Evolutionary conservation across 2,797 vertebrate species (phyloP).

Genomic region (Oryzias dopingdopingensis): DNA sequence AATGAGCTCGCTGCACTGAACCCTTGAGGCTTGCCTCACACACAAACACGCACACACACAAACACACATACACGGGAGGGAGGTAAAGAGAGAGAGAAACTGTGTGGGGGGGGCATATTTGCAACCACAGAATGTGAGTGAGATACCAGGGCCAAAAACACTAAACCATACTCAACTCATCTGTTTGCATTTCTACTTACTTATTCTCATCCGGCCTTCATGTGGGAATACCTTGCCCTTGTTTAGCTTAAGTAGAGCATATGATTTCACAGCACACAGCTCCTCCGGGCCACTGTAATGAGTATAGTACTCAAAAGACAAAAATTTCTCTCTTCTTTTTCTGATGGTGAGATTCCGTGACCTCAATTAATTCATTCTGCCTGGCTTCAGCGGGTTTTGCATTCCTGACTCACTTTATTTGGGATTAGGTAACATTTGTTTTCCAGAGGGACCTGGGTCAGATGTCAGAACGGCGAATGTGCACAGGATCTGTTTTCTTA

Average conservation of each 20-base stretch:
- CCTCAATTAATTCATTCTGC: conserved; percentile 56
- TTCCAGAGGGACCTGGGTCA: conserved; percentile 27
- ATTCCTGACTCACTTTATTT: conserved; percentile 38
- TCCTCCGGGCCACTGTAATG: conserved; percentile 71
- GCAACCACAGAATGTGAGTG: conserved; percentile 55
- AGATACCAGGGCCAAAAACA: conserved; percentile 55
- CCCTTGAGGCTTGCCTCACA: conserved; percentile 68
- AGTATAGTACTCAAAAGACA: conserved; percentile 71
- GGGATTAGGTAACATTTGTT: conserved; percentile 44
- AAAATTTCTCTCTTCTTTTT: conserved; percentile 54
- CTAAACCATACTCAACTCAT: conserved; percentile 56
- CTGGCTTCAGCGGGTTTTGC: conserved; percentile 22
- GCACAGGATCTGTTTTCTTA: conserved; percentile 23
- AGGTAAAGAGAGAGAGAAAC: conserved; percentile 12
- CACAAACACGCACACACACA: conserved; percentile 29
- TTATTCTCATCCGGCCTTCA: conserved; percentile 70
- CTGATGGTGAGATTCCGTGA: conserved; percentile 58
- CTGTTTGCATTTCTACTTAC: conserved; percentile 57
- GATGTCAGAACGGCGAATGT: conserved; percentile 42
- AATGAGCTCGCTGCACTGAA: conserved; percentile 76
- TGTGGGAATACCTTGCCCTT: conserved; percentile 75
- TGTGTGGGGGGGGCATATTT: conserved; percentile 36
- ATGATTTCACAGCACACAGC: conserved; percentile 70
- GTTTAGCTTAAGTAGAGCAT: conserved; percentile 77
- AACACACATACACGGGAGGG: conserved; percentile 29